Conservation (phyloP, 2,797 vertebrate species). For the Kryptopterus vitreolus region DNA sequence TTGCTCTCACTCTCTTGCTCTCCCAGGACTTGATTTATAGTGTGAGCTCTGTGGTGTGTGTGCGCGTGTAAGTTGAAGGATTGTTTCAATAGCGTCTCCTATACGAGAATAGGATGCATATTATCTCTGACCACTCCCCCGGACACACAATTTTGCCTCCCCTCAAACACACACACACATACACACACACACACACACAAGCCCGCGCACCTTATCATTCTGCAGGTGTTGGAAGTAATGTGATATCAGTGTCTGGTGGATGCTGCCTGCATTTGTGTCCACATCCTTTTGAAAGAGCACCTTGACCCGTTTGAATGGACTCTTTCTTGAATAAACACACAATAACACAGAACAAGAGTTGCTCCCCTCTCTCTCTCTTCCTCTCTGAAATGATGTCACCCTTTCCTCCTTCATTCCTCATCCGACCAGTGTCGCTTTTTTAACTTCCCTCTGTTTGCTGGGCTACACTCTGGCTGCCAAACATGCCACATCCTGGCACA, state of each 20-base stretch:
- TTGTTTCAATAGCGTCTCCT: conserved; percentile 38
- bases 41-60: conserved; percentile 55
- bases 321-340: conserved; percentile 48
- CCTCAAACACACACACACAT: conserved; percentile 12
- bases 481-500: conserved; percentile 31
- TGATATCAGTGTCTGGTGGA: conserved; percentile 52
- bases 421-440: conserved; percentile 25
- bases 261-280: not conserved
- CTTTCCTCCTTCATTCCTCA: conserved; percentile 41
- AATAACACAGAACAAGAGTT: conserved; percentile 57
- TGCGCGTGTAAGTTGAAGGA: conserved; percentile 64
- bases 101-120: conserved; percentile 39
- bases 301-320: conserved; percentile 15
- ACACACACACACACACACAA: conserved; percentile 22
- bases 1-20: conserved; percentile 63
- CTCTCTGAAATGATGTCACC: conserved; percentile 49
- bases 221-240: conserved; percentile 65
- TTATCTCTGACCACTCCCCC: conserved; percentile 33
- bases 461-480: conserved; percentile 34
- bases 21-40: conserved; percentile 63
- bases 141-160: conserved; percentile 1
- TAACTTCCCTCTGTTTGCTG: conserved; percentile 47
- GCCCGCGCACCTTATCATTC: conserved; percentile 47
- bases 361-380: not conserved
- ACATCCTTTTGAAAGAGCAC: conserved; percentile 7